Evolutionary conservation across 1,140 invertebrate genomes (phyloP).

Genomic region (Aplysia californica): DNA sequence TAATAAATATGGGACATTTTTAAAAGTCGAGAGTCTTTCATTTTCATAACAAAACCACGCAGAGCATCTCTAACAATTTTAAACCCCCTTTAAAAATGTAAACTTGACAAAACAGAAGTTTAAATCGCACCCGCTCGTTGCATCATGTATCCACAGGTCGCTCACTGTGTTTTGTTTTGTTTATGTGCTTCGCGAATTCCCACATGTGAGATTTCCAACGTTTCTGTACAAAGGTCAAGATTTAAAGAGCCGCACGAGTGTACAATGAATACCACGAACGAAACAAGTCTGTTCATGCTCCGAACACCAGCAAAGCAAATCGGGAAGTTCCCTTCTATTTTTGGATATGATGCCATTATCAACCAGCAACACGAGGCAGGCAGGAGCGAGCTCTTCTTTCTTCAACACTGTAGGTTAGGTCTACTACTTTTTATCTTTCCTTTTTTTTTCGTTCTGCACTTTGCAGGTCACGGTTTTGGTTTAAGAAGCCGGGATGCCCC

Average conservation of each 20-base stretch:
- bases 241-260: neutral
- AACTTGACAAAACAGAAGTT: neutral
- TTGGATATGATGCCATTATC: conserved; percentile 8
- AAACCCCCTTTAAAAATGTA: neutral
- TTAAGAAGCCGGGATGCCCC: neutral
- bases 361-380: neutral
- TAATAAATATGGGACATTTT: neutral
- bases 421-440: too few species aligned
- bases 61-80: neutral
- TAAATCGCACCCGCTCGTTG: neutral
- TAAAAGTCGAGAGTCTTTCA: neutral
- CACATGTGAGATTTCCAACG: neutral
- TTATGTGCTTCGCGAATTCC: neutral
- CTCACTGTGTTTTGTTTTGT: neutral
- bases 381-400: too few species aligned
- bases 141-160: neutral
- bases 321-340: conserved; percentile 5
- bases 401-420: too few species aligned
- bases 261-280: too few species aligned
- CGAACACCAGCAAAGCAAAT: neutral
- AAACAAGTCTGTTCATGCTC: neutral
- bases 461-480: neutral
- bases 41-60: neutral
- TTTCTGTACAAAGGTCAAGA: neutral
- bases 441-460: neutral